Evolutionary conservation across 1,140 invertebrate genomes (phyloP), one percentile per base, ranked within the genome.

Genomic region (Lordiphosa mommai): DNA sequence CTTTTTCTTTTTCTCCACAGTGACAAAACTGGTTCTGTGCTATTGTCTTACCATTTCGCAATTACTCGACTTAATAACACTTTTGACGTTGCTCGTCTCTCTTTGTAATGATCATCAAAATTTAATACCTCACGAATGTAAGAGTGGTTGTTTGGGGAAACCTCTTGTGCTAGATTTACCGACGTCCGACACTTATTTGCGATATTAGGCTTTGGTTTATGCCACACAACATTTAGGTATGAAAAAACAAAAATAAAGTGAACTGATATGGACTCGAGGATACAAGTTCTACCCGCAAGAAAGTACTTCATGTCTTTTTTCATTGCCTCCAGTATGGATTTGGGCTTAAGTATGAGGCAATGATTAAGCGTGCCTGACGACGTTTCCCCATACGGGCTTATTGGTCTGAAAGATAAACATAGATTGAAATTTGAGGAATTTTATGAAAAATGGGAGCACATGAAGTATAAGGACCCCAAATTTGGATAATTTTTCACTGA

Each of bases 311-410:
- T 95, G 89, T 97, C 96, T 94, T 97, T 96, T 90, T 96, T 96
- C 93, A 96, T 93, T 0, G 96, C 95, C 84, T 97, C 95, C 58
- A 98, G 91, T 58, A 98, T 96, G 27, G 93, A 93, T 90, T 99
- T 99, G 30, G 99, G 91, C 87, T 98, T 95, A n/a, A n/a, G 66
- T 96, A n/a, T 95, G 14, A 99, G 91, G 80, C 95, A 97, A 69
- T 96, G 94, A 90, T 99, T 99, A 86, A 99, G 64, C 97, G 92
- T 17, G 96, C 97, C 47, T 97, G 91, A 64, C 97, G 91, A 69
- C 95, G 91, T 90, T 98, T 98, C 88, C 98, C 97, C 96, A 98
- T 98, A 64, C 95, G n/a, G 97, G 97, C 90, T 98, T 98, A 85
- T 97, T 97, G 58, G 94, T 96, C 96, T 97, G 92, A 46, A 93